A percentile compares a stretch with the other conserved stretches of the same genome.
Evolutionary conservation across 1,140 invertebrate genomes (phyloP).

Genomic region (Hypothenemus hampei): DNA sequence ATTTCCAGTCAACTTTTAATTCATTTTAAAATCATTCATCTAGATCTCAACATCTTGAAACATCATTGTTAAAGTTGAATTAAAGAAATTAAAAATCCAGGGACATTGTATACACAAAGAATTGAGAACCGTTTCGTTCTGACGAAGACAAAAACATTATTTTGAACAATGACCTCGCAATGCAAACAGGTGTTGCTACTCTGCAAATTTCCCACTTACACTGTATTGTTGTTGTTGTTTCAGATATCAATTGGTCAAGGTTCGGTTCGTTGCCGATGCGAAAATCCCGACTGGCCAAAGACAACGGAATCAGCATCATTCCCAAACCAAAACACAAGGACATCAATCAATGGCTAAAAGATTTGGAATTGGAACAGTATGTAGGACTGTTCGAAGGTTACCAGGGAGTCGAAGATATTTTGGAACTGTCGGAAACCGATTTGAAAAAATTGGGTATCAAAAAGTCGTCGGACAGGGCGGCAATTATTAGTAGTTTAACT

Average conservation of each 20-base stretch:
- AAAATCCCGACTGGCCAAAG: constrained; percentile 31
- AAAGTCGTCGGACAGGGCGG: constrained; percentile 56
- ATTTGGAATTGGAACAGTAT: constrained; percentile 48
- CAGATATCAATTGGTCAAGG: constrained; percentile 37
- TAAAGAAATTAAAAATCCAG: too few relatives aligned
- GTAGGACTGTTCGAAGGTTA: constrained; percentile 46
- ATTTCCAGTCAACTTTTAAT: too few relatives aligned
- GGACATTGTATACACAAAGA: too few relatives aligned
- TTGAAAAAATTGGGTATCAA: constrained; percentile 58
- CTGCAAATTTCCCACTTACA: too few relatives aligned
- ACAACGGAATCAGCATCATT: constrained; percentile 20
- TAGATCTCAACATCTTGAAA: too few relatives aligned
- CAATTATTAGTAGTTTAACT: constrained; percentile 59
- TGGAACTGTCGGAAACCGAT: constrained; percentile 55
- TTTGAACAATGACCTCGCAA: too few relatives aligned
- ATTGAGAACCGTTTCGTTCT: too few relatives aligned
- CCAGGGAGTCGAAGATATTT: constrained; percentile 53
- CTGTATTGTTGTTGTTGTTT: too few relatives aligned
- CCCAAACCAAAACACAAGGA: constrained; percentile 43
- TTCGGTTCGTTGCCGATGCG: constrained; percentile 39
- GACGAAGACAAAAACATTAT: too few relatives aligned
- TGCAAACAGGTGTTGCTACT: too few relatives aligned
- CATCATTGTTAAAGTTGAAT: too few relatives aligned
- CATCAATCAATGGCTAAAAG: constrained; percentile 45
- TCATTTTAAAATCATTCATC: too few relatives aligned